Conservation (phyloP, 2,797 vertebrate genomes). For the Typhlichthys subterraneus region DNA sequence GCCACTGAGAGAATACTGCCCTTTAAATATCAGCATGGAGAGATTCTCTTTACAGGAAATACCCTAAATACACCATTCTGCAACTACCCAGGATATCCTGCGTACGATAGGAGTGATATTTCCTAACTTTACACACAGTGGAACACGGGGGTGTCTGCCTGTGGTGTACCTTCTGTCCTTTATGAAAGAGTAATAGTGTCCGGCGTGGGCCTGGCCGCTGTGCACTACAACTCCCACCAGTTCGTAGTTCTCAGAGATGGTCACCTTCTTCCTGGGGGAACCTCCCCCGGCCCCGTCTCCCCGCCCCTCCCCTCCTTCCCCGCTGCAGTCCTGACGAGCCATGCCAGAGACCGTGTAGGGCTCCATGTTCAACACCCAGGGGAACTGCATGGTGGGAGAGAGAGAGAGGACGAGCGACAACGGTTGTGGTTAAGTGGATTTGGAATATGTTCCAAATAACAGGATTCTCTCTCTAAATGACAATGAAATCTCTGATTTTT, state of each 20-base stretch:
- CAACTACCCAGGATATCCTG: no score
- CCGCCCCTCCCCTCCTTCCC: conserved; percentile 87
- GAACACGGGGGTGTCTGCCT: background rate
- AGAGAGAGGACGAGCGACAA: conserved; percentile 2
- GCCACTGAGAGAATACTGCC: no score
- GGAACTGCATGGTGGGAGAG: conserved; percentile 81
- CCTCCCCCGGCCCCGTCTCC: conserved; percentile 83
- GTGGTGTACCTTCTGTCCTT: conserved; percentile 93
- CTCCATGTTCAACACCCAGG: conserved; percentile 99
- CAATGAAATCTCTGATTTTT: no score
- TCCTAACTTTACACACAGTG: background rate
- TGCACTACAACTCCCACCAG: conserved; percentile 97
- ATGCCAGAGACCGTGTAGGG: conserved; percentile 97
- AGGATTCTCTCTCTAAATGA: no score
- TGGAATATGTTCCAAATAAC: background rate
- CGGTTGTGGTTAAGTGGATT: background rate
- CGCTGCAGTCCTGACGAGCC: conserved; percentile 95
- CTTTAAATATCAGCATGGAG: no score
- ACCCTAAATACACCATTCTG: no score
- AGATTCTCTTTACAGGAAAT: no score
- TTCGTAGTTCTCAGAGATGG: conserved; percentile 97
- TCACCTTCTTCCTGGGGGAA: conserved; percentile 95
- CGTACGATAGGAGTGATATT: no score
- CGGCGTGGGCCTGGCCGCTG: conserved; percentile 96
- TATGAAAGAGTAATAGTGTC: conserved; percentile 99